These are phyloP conservation scores for Drosophila melanocephala DNA, from an alignment of 2,888 invertebrate species.

Conservation along the genomic window DNA sequence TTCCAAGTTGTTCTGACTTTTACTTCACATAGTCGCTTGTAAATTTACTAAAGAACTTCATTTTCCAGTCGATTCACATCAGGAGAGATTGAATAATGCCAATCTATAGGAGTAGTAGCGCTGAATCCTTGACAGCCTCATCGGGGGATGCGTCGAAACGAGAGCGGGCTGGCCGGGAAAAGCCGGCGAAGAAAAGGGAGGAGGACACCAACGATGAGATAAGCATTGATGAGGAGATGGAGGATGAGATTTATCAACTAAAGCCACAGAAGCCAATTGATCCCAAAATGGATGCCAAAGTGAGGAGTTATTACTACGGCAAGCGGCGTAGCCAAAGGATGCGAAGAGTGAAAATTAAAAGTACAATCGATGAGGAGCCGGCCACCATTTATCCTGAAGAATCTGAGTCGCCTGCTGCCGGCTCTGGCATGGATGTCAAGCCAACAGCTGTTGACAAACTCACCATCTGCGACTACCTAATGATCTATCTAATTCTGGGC, in stretches of 20 bases:
- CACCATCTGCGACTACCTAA: neutral
- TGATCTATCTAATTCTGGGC: conserved; percentile 59
- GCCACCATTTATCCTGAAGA: conserved; percentile 10
- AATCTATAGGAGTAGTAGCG: neutral
- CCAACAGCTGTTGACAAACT: neutral
- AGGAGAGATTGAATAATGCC: neutral
- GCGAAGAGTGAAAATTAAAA: neutral
- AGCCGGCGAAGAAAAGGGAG: fast-evolving
- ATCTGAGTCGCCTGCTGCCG: neutral
- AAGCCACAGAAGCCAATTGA: neutral
- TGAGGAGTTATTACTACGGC: conserved; percentile 1
- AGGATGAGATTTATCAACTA: neutral
- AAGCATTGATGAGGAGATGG: neutral
- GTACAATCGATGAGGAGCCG: neutral
- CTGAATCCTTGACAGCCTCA: neutral
- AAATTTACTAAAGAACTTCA: fast-evolving
- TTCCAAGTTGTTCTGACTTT: neutral
- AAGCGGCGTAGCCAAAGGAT: neutral
- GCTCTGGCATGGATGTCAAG: neutral
- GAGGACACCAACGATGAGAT: neutral
- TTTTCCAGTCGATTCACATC: neutral
- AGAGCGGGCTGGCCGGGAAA: neutral
- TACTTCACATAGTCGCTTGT: neutral
- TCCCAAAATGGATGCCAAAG: neutral
- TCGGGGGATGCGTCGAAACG: neutral